Evolutionary conservation across 1,140 invertebrate genomes (phyloP).

Genomic region (Diachasma alloeum): DNA sequence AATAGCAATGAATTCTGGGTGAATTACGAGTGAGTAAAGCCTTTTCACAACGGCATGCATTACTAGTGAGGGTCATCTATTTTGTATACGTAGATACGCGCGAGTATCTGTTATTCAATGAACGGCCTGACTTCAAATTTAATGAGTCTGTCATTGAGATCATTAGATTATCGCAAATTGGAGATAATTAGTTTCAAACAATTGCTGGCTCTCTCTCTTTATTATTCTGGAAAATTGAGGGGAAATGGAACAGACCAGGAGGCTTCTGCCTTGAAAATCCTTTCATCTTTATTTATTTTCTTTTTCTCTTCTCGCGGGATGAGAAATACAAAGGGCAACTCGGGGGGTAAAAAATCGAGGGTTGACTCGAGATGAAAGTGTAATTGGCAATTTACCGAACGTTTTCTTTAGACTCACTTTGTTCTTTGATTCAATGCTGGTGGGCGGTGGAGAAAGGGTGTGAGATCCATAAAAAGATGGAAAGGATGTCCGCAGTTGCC

Average conservation of each 20-base stretch:
- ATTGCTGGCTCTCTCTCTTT: too few species aligned
- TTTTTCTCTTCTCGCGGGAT: not conserved
- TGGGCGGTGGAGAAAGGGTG: not conserved
- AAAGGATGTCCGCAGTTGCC: not conserved
- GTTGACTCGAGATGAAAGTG: conserved; percentile 13
- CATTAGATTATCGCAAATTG: too few species aligned
- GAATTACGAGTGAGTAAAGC: not conserved
- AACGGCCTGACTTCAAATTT: too few species aligned
- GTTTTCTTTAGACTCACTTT: conserved; percentile 12
- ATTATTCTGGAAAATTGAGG: too few species aligned
- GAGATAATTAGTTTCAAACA: not conserved
- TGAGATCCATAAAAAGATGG: not conserved
- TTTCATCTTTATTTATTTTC: not conserved
- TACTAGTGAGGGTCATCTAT: too few species aligned
- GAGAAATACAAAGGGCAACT: not conserved
- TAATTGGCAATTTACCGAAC: conserved; percentile 20
- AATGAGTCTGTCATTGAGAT: too few species aligned
- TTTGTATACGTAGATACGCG: too few species aligned
- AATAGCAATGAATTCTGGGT: not conserved
- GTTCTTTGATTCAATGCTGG: not conserved
- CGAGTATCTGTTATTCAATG: too few species aligned
- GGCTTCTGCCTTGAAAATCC: not conserved
- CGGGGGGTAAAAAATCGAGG: too few species aligned
- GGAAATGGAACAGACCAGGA: not conserved
- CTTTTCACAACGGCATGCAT: not conserved